Evolutionary conservation across 1,140 invertebrate species (phyloP).

Genomic region (Eupeodes corollae): DNA sequence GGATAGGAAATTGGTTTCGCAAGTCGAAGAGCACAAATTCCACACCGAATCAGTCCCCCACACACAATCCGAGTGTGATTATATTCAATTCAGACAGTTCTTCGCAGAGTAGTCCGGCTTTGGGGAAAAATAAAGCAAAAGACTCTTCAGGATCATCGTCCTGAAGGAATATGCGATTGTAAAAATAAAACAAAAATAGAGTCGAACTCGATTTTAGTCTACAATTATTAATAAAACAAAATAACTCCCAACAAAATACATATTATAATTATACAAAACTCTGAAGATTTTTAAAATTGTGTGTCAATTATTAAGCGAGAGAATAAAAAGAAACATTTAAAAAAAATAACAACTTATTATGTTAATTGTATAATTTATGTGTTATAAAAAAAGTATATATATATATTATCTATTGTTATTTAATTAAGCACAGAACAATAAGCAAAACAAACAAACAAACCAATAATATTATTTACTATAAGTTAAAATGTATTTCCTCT

Average conservation of each 20-base stretch:
- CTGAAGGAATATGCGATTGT: neutral
- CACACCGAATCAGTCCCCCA: slow-evolving; percentile 36
- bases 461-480: too few species aligned
- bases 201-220: too few species aligned
- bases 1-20: slow-evolving; percentile 34
- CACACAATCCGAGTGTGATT: slow-evolving; percentile 20
- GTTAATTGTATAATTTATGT: too few species aligned
- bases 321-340: neutral
- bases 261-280: too few species aligned
- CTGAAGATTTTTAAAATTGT: neutral
- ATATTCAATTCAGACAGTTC: neutral
- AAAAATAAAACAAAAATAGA: neutral
- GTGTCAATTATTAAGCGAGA: neutral
- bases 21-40: slow-evolving; percentile 34
- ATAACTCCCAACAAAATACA: too few species aligned
- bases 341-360: too few species aligned
- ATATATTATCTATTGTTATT: too few species aligned
- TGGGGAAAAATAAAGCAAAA: neutral
- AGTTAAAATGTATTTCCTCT: too few species aligned
- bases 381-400: too few species aligned
- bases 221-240: too few species aligned
- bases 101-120: slow-evolving; percentile 1
- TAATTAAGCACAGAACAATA: too few species aligned
- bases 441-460: too few species aligned
- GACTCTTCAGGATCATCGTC: neutral